Base-by-base conservation (phyloP, 1,140 invertebrate genomes). In the Subanguina moxae region DNA sequence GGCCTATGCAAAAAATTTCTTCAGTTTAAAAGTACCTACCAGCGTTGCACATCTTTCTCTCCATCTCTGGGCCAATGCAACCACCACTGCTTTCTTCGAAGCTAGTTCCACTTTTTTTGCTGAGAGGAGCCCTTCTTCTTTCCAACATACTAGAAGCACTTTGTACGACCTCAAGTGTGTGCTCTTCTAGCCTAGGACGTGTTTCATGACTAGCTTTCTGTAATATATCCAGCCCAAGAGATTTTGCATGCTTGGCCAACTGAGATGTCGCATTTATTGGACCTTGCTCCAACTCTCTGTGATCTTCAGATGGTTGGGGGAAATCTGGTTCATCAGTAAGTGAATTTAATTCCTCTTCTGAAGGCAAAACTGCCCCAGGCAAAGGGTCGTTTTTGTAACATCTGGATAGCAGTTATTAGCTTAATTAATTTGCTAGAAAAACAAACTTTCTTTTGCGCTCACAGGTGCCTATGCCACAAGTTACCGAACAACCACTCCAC, bases 391-490 rank as follows among this genome's bases (percentile, higher is more conserved):
- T 28, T 56, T 56, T 23, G 21, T 28, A 13, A 56, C 52, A 56
- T 56, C 52, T 56, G 13, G 21, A 56, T 23, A 56, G 52, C 52
- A 13, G 13, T 56, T 56, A 23, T 23, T 56, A 56, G 3, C 3
- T 5, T 23, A 56, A 56, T 5, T 5, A 56, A 13, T 23, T 56
- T 56, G 52, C 3, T 5, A 56, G 13, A 56, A 56, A 5, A 5
- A 56, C 21, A 5, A 9, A 72, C 32, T 65, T 43, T 0, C 70
- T 30, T 21, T n/a, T 17, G 1, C 70, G 27, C 56, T 74, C 61
- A 19, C 58, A 67, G n/a, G 28, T 21, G 48, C 70, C 70, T 8
- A 62, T 32, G 7, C 70, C 70, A 70, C 70, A 72, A 21, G 72
- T 42, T 0, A 58, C 70, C 1, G 72, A 67, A 30, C 70, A 72